These are phyloP conservation scores for Sminthopsis crassicaudata DNA, from an alignment of 2,113 vertebrate species.

Conservation along the genomic window DNA sequence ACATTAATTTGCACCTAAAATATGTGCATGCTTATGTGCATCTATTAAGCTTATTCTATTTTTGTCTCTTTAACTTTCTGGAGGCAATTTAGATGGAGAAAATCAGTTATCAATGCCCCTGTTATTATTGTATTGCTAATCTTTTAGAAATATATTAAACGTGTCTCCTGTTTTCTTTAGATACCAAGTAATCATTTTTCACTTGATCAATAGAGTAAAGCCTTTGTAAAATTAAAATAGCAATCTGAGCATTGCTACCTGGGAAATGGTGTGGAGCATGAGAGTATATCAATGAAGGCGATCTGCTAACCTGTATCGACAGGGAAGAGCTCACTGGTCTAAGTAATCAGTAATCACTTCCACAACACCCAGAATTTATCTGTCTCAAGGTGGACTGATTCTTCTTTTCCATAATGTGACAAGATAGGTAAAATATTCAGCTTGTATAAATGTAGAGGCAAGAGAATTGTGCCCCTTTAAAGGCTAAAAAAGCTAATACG, in stretches of 20 bases:
- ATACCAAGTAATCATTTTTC: constrained; percentile 47
- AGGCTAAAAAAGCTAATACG: constrained; percentile 59
- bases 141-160: neutral
- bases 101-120: constrained; percentile 13
- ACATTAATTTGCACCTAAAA: neutral
- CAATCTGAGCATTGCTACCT: constrained; percentile 2
- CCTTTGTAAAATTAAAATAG: constrained; percentile 32
- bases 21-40: constrained; percentile 21
- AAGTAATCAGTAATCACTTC: constrained; percentile 62
- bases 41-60: constrained; percentile 44
- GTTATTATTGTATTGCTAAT: neutral
- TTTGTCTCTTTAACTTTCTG: constrained; percentile 2
- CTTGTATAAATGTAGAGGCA: constrained; percentile 32
- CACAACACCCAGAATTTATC: constrained; percentile 63
- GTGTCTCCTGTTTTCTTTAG: neutral
- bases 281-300: constrained; percentile 8
- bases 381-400: constrained; percentile 63
- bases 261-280: neutral
- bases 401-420: constrained; percentile 66
- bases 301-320: constrained; percentile 37
- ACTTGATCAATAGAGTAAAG: constrained; percentile 53
- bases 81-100: neutral
- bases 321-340: constrained; percentile 56
- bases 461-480: constrained; percentile 51
- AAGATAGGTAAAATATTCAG: constrained; percentile 57